These are phyloP conservation scores for Zoanthus sansibaricus DNA, from an alignment of 92 coral and sea anemone genomes.

Conservation along the genomic window DNA sequence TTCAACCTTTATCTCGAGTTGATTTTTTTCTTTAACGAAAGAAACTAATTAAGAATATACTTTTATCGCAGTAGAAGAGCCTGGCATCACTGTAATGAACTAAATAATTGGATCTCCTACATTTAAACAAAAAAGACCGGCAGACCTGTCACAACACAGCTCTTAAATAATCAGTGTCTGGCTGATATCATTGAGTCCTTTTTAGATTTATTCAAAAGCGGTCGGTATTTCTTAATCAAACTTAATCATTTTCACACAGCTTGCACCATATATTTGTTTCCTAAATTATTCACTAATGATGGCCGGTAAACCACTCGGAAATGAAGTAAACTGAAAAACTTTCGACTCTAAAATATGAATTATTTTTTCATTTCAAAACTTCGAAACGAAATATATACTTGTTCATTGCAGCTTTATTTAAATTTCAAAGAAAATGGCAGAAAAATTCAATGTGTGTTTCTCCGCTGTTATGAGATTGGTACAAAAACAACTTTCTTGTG, in stretches of 20 bases:
- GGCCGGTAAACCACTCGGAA: background rate
- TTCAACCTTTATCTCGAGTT: background rate
- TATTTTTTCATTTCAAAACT: background rate
- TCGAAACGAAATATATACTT: background rate
- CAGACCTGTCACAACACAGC: background rate
- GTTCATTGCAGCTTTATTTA: background rate
- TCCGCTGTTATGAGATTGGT: background rate
- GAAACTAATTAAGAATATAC: background rate
- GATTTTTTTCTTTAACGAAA: background rate
- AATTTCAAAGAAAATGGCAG: background rate
- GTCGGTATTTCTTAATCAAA: background rate
- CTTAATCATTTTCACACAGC: background rate
- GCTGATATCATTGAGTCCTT: background rate
- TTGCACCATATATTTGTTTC: background rate
- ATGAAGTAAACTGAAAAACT: background rate
- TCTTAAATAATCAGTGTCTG: background rate
- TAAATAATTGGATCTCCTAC: background rate
- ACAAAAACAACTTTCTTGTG: background rate
- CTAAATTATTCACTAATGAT: conserved; percentile 17
- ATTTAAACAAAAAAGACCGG: conserved; percentile 4
- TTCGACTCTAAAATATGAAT: background rate
- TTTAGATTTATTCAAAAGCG: background rate
- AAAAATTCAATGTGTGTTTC: background rate
- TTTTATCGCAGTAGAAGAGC: background rate
- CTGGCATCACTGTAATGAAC: background rate